phyloP scores from a whole-genome alignment of 2,113 vertebrate species.

The Planiliza haematocheilus region DNA sequence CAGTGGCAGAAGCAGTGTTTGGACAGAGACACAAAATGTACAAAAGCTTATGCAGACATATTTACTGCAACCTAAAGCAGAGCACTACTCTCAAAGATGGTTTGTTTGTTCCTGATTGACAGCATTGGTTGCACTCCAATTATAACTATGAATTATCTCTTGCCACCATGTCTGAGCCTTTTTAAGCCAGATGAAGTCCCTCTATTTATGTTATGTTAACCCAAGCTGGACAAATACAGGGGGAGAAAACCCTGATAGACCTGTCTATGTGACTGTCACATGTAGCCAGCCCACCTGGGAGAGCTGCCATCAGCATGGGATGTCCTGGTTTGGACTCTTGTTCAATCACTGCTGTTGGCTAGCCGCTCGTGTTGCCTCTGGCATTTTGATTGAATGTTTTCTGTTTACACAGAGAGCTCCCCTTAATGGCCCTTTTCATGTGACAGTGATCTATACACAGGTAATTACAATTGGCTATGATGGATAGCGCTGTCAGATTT shows the following conservation, averaged over 20 bases:
- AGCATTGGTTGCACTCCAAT: no score
- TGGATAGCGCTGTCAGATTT: constrained; percentile 67
- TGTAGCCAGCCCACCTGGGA: constrained; percentile 43
- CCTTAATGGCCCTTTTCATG: constrained; percentile 60
- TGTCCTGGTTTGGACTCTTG: constrained; percentile 54
- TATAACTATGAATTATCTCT: background rate
- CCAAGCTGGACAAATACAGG: constrained; percentile 25
- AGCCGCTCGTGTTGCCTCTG: constrained; percentile 37
- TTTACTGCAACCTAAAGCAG: no score
- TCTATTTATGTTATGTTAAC: background rate
- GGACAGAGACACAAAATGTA: no score
- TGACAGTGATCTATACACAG: constrained; percentile 78
- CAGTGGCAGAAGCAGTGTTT: no score
- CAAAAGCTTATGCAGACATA: no score
- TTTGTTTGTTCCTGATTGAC: no score
- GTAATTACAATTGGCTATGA: constrained; percentile 77
- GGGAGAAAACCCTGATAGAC: constrained; percentile 14
- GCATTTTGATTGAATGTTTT: constrained; percentile 75
- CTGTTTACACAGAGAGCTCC: constrained; percentile 51
- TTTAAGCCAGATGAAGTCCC: background rate
- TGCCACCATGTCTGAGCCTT: background rate
- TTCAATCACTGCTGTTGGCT: constrained; percentile 54
- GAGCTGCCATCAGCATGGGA: constrained; percentile 25
- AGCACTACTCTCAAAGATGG: no score
- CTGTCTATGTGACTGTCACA: constrained; percentile 48